Evolutionary conservation across 2,113 vertebrate species (phyloP), one percentile per base, ranked within the genome.

Genomic region (Theristicus caerulescens): DNA sequence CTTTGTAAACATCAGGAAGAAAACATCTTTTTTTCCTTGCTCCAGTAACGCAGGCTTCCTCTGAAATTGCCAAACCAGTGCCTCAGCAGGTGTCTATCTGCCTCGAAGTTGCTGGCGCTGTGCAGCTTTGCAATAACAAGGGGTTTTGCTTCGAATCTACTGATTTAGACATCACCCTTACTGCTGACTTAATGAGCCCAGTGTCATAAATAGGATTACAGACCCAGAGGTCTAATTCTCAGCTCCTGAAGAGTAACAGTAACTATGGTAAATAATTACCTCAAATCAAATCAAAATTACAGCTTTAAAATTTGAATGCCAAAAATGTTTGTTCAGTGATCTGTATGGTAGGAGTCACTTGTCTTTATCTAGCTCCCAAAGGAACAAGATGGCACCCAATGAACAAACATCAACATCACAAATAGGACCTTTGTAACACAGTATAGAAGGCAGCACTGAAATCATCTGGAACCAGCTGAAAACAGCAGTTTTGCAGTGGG

Each of bases 261-360:
- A 96, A 77, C 93, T 96, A 93, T 93, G 87, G 96, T 40, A 95
- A 96, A 96, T 97, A 93, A 95, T 91, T 97, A 52, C 89, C 31
- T 83, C 55, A 95, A 95, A 95, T 94, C 55, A 96, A 88, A 93
- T 92, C 6, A 89, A 94, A 96, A 90, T 86, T 95, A 74, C 58
- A 86, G 58, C 47, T 86, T 96, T 73, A 90, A 88, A 76, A 93
- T 86, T 27, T 77, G 62, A 88, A 73, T 78, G 54, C n/a, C 0
- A 1, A 67, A 90, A 92, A 85, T 26, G n/a, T 93, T 95, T 91
- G 70, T 47, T 95, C 71, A 71, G 54, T 83, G 74, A 90, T 93
- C 49, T 73, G 42, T 73, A 44, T 0, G 0, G 31, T 55, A 21
- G 38, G 73, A 95, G 34, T 55, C 82, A 58, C 34, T 88, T 78